Evolutionary conservation across 2,888 invertebrate genomes (phyloP), one percentile per base, ranked within the genome.

Genomic region (Myathropa florea): DNA sequence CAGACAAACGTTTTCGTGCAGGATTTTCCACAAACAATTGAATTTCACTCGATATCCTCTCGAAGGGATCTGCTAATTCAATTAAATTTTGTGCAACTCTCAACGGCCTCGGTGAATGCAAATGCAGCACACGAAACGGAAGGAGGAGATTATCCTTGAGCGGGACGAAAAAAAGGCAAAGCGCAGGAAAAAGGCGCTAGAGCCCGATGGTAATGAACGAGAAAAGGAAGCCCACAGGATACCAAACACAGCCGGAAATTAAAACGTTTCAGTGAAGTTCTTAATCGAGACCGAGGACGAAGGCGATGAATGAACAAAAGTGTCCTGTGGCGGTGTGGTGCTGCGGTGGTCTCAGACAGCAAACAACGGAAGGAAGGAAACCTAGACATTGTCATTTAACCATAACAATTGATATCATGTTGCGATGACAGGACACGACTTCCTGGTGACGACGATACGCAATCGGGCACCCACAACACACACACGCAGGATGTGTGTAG

Each of bases 11-110:
- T 7, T 30, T 30, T 30, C 26, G 26, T 60, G 65, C 59, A 76
- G 77, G 81, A 81, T 81, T 77, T 77, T 46, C 73, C 73, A 77
- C 77, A 82, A 82, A 85, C 85, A 85, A 85, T 82, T 77, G 85
- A 82, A 73, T 82, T 65, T 78, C 77, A 60, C 63, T 84, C 65
- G 76, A 60, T 26, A 60, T 79, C 75, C 63, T 72, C 36, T 55
- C 30, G 46, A n/a, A 64, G 63, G 68, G 77, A 85, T 60, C 59
- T 46, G 46, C n/a, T 82, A 78, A 85, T 85, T 77, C 64, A 85
- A 82, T 85, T 61, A 78, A 82, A 36, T 70, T 81, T 61, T 64
- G 33, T 72, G 23, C 26, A 80, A 46, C 33, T 12, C 36, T 6
- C 18, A 7, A 33, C 9, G 9, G 33, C 33, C 33, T 10, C 7